A percentile compares a stretch with the other conserved stretches of the same genome.
Evolutionary conservation across 1,140 invertebrate species (phyloP).

Genomic region (Papilio helenus): DNA sequence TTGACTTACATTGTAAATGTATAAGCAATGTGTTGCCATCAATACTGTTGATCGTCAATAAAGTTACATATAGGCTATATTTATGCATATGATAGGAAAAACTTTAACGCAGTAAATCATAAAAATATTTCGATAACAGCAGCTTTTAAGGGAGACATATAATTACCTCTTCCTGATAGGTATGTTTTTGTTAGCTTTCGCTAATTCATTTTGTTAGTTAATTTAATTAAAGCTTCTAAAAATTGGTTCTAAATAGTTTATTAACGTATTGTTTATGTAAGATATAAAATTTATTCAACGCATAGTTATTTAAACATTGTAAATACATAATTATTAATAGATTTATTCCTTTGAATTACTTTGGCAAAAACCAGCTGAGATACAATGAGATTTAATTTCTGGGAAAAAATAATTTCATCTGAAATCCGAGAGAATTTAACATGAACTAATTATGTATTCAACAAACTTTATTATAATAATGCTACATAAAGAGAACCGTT

Average conservation of each 20-base stretch:
- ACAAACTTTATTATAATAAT: constrained; percentile 35
- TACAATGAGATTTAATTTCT: background rate
- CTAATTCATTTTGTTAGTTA: too few species aligned
- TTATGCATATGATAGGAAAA: too few species aligned
- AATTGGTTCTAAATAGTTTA: too few species aligned
- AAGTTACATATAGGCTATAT: too few species aligned
- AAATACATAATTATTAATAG: background rate
- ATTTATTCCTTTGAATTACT: background rate
- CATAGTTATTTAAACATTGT: background rate
- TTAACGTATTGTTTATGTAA: too few species aligned
- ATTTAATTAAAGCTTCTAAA: too few species aligned
- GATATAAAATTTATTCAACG: too few species aligned
- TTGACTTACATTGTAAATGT: constrained; percentile 39
- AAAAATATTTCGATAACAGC: too few species aligned
- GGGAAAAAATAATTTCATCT: constrained; percentile 28
- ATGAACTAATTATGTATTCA: constrained; percentile 34
- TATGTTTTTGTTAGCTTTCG: too few species aligned
- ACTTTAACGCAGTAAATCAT: too few species aligned
- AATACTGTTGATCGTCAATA: background rate
- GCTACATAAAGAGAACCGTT: constrained; percentile 9
- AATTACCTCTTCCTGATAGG: too few species aligned
- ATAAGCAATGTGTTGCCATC: constrained; percentile 24
- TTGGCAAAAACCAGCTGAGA: constrained; percentile 2
- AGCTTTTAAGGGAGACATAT: too few species aligned
- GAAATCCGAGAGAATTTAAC: constrained; percentile 28